These are phyloP conservation scores for Phrynocephalus vlangalii DNA, from an alignment of 2,797 vertebrate genomes.

Conservation along the genomic window DNA sequence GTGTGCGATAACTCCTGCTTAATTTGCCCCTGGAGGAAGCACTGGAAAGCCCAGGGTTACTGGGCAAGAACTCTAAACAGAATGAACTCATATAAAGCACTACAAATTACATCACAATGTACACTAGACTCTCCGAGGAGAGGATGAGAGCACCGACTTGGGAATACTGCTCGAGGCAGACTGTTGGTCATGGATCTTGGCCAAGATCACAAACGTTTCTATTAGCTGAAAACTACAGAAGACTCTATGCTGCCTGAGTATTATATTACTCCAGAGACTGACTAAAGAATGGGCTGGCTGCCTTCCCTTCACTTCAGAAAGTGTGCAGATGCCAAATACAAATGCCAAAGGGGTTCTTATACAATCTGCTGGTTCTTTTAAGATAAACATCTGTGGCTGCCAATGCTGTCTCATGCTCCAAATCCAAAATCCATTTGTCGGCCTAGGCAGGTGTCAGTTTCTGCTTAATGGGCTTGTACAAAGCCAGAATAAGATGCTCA, in stretches of 20 bases:
- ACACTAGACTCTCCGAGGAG: slow-evolving; percentile 19
- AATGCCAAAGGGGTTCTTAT: slow-evolving; percentile 9
- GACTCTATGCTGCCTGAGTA: neutral
- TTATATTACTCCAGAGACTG: slow-evolving; percentile 6
- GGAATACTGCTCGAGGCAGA: slow-evolving; percentile 32
- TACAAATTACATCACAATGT: neutral
- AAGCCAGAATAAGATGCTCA: slow-evolving; percentile 23
- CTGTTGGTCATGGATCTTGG: slow-evolving; percentile 4
- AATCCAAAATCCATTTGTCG: neutral
- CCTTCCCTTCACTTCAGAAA: neutral
- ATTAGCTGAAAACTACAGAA: slow-evolving; percentile 30
- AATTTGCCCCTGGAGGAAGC: slow-evolving; percentile 23
- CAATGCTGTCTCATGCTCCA: slow-evolving; percentile 31
- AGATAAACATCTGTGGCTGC: slow-evolving; percentile 23
- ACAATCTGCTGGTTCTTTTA: slow-evolving; percentile 25
- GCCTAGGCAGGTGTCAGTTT: neutral
- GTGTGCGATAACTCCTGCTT: neutral
- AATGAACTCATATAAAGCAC: slow-evolving; percentile 17
- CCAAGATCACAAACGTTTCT: slow-evolving; percentile 33
- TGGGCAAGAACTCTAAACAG: neutral
- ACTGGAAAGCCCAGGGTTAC: neutral
- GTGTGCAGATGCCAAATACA: neutral
- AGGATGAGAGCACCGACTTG: slow-evolving; percentile 19
- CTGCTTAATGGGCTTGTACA: neutral
- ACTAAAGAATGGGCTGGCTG: slow-evolving; percentile 14